Percentiles rank a stretch among this genome's conserved stretches.
Conservation (phyloP, 2,113 vertebrate genomes). For the Erythrocercus mccallii region DNA sequence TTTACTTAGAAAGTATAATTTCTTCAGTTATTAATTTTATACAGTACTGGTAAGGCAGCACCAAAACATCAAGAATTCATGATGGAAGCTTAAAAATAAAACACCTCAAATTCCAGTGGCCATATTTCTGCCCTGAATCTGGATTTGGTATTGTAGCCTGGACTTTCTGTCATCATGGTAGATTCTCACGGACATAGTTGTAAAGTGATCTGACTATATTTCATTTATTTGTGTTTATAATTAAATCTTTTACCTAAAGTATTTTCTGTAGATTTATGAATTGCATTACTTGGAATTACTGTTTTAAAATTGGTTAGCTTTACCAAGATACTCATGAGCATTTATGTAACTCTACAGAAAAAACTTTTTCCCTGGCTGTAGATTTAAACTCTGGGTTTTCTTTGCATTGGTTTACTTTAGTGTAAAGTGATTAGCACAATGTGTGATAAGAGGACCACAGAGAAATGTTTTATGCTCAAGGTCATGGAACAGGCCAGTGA, state of each 20-base stretch:
- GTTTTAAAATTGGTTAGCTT: neutral
- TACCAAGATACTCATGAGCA: neutral
- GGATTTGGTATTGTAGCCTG: neutral
- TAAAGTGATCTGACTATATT: neutral
- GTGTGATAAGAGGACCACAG: neutral
- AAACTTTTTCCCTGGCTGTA: neutral
- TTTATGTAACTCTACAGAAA: neutral
- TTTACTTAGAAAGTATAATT: neutral
- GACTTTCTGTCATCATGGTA: neutral
- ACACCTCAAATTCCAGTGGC: neutral
- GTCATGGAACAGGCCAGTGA: neutral
- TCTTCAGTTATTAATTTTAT: neutral
- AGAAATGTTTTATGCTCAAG: neutral
- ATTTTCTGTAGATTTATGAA: neutral
- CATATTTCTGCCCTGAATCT: neutral
- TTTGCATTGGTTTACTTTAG: neutral
- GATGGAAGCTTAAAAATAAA: neutral
- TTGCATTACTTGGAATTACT: neutral
- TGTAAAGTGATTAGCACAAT: neutral
- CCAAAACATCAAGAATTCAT: fast-evolving
- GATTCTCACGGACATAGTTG: neutral
- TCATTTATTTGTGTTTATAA: neutral
- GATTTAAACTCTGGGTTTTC: neutral
- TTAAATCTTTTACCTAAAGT: neutral
- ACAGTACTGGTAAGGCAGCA: neutral